A percentile compares a stretch with the other conserved stretches of the same genome.
Evolutionary conservation across 2,797 vertebrate genomes (phyloP).

Genomic region (Tadarida brasiliensis): DNA sequence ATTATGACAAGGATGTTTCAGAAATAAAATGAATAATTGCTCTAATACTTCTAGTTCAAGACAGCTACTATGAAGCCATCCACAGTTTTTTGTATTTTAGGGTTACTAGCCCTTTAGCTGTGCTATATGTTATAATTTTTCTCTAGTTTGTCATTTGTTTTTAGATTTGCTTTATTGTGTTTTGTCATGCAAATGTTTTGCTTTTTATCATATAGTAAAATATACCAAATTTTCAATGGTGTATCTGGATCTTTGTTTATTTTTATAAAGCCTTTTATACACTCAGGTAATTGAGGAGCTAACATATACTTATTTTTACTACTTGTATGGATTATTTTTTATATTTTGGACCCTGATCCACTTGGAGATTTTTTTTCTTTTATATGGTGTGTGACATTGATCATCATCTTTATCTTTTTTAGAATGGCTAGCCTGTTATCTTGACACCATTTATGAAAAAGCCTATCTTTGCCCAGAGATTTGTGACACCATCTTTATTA

Average conservation of each 20-base stretch:
- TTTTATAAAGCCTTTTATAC: not conserved
- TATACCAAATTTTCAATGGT: conserved; percentile 7
- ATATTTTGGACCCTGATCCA: not conserved
- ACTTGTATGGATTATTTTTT: not conserved
- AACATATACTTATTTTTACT: not conserved
- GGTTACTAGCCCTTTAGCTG: not conserved
- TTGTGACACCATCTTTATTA: not conserved
- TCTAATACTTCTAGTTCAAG: not conserved
- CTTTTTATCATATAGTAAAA: not conserved
- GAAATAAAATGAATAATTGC: conserved; percentile 34
- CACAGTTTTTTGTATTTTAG: not conserved
- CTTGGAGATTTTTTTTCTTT: not conserved
- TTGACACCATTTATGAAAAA: not conserved
- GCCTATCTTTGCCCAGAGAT: not conserved
- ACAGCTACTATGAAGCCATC: not conserved
- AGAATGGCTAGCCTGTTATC: not conserved
- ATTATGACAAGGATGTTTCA: conserved; percentile 42
- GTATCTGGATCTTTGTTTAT: not conserved
- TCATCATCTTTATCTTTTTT: not conserved
- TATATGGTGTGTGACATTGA: not conserved
- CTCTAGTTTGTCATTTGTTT: not conserved
- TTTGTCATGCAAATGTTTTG: not conserved
- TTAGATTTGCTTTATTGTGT: not conserved
- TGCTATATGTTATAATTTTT: not conserved
- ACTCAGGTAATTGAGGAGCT: not conserved